phyloP scores from a whole-genome alignment of 2,113 vertebrate genomes.

The Peromyscus maniculatus region DNA sequence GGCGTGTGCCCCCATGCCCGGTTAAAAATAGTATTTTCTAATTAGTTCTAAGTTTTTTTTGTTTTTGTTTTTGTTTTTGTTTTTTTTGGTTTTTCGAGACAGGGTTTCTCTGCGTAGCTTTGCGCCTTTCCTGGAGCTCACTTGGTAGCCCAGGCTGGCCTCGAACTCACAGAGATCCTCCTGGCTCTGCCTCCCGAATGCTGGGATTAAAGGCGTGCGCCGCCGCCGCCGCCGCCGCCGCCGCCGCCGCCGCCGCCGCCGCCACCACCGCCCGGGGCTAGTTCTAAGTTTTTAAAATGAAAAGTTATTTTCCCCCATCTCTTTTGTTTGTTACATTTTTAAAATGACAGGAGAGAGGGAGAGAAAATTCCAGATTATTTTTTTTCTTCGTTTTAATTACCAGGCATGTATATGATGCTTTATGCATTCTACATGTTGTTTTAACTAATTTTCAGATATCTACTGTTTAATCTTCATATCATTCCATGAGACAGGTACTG shows the following conservation, averaged over 20 bases:
- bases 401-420: not conserved
- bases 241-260: no score
- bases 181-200: no score
- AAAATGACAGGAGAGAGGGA: not conserved
- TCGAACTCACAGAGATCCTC: no score
- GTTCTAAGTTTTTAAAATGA: not conserved
- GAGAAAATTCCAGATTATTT: not conserved
- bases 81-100: no score
- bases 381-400: not conserved
- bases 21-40: not conserved
- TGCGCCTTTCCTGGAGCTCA: no score
- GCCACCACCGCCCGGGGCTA: no score
- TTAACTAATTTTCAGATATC: not conserved
- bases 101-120: no score
- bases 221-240: no score
- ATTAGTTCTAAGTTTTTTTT: not conserved
- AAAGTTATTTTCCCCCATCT: not conserved
- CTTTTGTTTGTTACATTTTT: not conserved
- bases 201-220: no score
- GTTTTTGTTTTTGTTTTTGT: no score
- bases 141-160: no score
- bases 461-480: not conserved
- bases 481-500: not conserved
- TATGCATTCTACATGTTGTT: not conserved
- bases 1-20: not conserved